Conservation (phyloP, 2,888 invertebrate genomes). For the Lithophane socia region DNA sequence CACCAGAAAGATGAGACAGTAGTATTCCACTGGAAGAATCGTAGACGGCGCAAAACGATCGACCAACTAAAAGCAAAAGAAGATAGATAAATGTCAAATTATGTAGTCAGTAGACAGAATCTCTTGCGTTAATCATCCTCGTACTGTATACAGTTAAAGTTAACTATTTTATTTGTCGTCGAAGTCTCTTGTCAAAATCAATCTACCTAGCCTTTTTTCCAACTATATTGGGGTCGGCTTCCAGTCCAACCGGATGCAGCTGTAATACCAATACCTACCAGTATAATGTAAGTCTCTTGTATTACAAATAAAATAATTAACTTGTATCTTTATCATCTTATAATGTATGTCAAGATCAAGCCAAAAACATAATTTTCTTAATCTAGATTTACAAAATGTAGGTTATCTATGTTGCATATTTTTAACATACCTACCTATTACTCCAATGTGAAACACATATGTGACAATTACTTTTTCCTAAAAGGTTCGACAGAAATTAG, state of each 20-base stretch:
- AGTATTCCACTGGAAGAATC: constrained; percentile 82
- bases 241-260: too few relatives aligned
- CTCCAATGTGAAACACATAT: background rate
- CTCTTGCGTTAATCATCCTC: too few relatives aligned
- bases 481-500: background rate
- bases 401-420: background rate
- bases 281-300: background rate
- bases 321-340: background rate
- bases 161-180: too few relatives aligned
- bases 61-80: constrained; percentile 79
- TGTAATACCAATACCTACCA: too few relatives aligned
- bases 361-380: constrained; percentile 3
- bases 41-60: constrained; percentile 81
- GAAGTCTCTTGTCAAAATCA: too few relatives aligned
- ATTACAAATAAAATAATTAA: background rate
- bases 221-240: too few relatives aligned
- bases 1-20: constrained; percentile 82
- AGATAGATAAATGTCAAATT: background rate
- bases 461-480: too few relatives aligned
- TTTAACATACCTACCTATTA: background rate
- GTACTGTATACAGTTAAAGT: too few relatives aligned
- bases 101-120: background rate
- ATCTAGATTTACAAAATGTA: background rate
- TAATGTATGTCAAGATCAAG: constrained; percentile 9
- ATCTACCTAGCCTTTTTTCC: too few relatives aligned